phyloP scores from a whole-genome alignment of 2,888 invertebrate species.

The Plebejus argus region DNA sequence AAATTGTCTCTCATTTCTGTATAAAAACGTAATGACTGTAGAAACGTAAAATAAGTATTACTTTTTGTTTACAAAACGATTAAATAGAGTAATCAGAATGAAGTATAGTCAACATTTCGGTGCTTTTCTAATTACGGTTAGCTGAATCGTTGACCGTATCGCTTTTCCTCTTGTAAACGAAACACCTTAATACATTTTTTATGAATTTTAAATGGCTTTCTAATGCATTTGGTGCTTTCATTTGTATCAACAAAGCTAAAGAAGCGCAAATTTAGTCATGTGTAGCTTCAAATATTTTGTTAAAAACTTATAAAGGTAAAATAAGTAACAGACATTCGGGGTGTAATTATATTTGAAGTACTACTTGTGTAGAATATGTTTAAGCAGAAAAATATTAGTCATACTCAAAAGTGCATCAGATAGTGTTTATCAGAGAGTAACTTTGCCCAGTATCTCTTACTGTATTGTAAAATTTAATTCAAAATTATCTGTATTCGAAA shows the following conservation, averaged over 20 bases:
- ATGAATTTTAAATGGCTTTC: not conserved
- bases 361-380: not conserved
- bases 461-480: not conserved
- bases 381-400: not conserved
- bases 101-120: not conserved
- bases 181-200: slow-evolving; percentile 6
- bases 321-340: too few relatives aligned
- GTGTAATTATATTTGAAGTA: too few relatives aligned
- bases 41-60: not conserved
- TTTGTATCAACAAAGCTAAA: not conserved
- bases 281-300: not conserved
- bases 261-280: not conserved
- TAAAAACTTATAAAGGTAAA: too few relatives aligned
- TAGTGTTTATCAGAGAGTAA: not conserved
- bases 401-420: not conserved
- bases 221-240: not conserved
- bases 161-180: not conserved
- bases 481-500: not conserved
- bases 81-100: not conserved
- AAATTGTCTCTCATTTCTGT: too few relatives aligned
- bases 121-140: not conserved
- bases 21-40: too few relatives aligned
- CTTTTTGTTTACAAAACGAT: not conserved
- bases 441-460: not conserved
- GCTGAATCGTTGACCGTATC: not conserved